Conservation (phyloP, 2,888 invertebrate genomes). For the Antheraea assamensis region DNA sequence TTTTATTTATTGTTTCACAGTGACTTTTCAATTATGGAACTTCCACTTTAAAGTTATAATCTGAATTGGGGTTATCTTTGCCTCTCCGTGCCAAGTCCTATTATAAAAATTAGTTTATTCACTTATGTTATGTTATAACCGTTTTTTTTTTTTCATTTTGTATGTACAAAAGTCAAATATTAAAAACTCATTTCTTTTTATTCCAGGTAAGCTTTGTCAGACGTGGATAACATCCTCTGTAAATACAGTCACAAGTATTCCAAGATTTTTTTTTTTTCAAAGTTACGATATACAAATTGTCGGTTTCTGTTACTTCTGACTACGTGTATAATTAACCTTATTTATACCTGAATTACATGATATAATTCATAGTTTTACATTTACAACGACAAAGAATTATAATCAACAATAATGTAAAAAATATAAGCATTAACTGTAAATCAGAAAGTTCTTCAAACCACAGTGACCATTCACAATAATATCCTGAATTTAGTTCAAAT, state of each 20-base stretch:
- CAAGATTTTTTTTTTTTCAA: background rate
- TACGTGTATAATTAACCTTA: background rate
- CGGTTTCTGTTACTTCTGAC: background rate
- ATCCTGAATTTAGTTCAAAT: background rate
- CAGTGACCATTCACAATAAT: background rate
- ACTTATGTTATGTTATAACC: background rate
- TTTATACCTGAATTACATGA: slow-evolving; percentile 15
- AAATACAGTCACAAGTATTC: background rate
- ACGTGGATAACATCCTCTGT: background rate
- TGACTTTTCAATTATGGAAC: background rate
- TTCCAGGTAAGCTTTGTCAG: slow-evolving; percentile 2
- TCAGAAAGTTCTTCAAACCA: background rate
- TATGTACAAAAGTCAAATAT: background rate
- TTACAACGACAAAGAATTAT: background rate
- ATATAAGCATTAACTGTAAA: background rate
- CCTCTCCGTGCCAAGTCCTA: background rate
- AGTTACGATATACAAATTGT: background rate
- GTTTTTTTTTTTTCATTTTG: background rate
- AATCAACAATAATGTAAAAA: background rate
- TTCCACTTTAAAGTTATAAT: background rate
- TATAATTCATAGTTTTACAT: slow-evolving; percentile 24
- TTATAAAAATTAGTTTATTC: background rate
- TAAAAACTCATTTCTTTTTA: background rate
- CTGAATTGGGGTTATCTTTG: background rate
- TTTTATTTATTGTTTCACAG: background rate